Conservation (phyloP, 1,140 invertebrate species). For the Tetramorium parvispinum region DNA sequence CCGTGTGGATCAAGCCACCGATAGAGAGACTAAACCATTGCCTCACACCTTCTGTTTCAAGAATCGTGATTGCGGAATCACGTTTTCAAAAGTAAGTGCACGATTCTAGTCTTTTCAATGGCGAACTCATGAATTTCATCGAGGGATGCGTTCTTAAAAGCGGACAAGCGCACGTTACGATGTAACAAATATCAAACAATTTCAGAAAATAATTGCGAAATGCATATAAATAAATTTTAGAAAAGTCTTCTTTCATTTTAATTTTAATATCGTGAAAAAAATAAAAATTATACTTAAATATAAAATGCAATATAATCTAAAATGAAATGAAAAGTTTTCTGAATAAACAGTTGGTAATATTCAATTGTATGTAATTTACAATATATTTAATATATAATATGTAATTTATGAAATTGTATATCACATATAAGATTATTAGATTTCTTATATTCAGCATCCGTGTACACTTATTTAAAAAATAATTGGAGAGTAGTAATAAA, state of each 20-base stretch:
- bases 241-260: neutral
- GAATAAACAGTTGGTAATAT: neutral
- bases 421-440: neutral
- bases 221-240: neutral
- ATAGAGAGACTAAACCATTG: constrained; percentile 70
- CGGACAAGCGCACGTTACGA: neutral
- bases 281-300: constrained; percentile 15
- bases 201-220: neutral
- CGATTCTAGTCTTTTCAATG: constrained; percentile 23
- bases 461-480: neutral
- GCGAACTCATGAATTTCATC: neutral
- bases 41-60: constrained; percentile 63
- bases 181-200: neutral
- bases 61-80: constrained; percentile 48
- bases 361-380: neutral
- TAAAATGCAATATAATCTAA: neutral
- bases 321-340: neutral
- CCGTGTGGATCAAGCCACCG: constrained; percentile 68
- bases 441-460: neutral
- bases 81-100: constrained; percentile 38
- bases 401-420: neutral
- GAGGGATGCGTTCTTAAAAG: neutral
- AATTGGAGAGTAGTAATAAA: neutral
- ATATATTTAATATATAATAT: neutral
- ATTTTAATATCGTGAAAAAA: neutral